A percentile compares a stretch with the other conserved stretches of the same genome.
phyloP scores from a whole-genome alignment of 1,140 invertebrate species.

The Piezodorus guildinii region DNA sequence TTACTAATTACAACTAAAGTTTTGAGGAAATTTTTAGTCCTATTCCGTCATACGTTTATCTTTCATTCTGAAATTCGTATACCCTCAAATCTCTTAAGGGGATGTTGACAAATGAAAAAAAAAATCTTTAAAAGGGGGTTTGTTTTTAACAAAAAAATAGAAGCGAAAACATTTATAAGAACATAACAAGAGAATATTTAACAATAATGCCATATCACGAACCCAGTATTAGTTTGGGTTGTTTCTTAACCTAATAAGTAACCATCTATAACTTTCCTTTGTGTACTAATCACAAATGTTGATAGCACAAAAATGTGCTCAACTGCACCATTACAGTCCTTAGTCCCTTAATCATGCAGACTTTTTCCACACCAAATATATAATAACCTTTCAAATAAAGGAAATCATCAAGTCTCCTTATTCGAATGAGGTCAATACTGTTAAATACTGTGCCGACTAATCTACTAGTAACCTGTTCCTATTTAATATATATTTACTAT shows the following conservation, averaged over 20 bases:
- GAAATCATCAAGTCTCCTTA: not conserved
- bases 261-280: conserved; percentile 12
- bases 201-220: conserved; percentile 15
- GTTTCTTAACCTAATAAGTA: conserved; percentile 17
- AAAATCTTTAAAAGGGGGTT: not conserved
- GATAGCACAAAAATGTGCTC: not conserved
- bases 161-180: not conserved
- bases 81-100: conserved; percentile 8
- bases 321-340: conserved; percentile 13
- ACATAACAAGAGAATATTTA: conserved; percentile 15
- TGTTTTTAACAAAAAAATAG: not conserved
- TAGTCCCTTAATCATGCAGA: conserved; percentile 9
- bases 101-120: not conserved
- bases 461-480: conserved; percentile 20
- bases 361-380: conserved; percentile 9
- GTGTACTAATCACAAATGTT: conserved; percentile 11
- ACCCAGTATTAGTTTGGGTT: conserved; percentile 1
- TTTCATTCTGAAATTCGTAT: conserved; percentile 9
- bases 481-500: conserved; percentile 24
- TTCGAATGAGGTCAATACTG: conserved; percentile 24
- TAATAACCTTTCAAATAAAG: not conserved
- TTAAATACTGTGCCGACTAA: conserved; percentile 27
- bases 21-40: not conserved
- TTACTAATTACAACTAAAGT: conserved; percentile 2
- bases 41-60: not conserved